Percentiles rank a stretch among this genome's conserved stretches.
These are phyloP conservation scores for Pterophyllum scalare DNA, from an alignment of 2,113 vertebrate genomes.

Conservation along the genomic window DNA sequence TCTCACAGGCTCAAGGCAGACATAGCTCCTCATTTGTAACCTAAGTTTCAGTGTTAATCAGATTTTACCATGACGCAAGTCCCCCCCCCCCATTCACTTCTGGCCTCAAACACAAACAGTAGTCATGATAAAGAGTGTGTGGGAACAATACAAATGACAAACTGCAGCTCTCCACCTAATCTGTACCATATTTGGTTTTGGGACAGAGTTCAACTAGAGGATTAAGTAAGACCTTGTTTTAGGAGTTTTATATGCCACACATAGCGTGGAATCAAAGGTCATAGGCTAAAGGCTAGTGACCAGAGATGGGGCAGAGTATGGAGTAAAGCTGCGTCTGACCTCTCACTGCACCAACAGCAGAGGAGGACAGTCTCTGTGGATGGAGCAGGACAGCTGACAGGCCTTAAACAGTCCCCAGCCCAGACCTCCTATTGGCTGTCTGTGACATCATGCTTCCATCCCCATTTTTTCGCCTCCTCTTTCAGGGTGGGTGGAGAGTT, in stretches of 20 bases:
- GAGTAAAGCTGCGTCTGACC: slow-evolving; percentile 26
- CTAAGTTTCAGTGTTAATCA: slow-evolving; percentile 48
- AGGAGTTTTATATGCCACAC: not conserved
- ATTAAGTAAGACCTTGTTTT: not conserved
- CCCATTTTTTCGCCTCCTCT: slow-evolving; percentile 71
- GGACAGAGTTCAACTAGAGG: slow-evolving; percentile 3
- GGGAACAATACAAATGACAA: slow-evolving; percentile 13
- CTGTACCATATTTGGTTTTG: slow-evolving; percentile 29
- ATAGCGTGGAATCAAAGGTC: slow-evolving; percentile 33
- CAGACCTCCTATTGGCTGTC: slow-evolving; percentile 74
- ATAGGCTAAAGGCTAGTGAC: slow-evolving; percentile 24
- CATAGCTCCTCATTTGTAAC: slow-evolving; percentile 30
- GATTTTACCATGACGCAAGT: slow-evolving; percentile 55
- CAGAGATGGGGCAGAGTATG: slow-evolving; percentile 16
- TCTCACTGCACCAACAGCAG: slow-evolving; percentile 29
- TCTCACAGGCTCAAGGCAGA: slow-evolving; percentile 31
- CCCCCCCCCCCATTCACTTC: slow-evolving; percentile 26
- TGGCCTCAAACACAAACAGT: slow-evolving; percentile 40
- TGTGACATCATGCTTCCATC: slow-evolving; percentile 84
- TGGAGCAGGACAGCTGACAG: slow-evolving; percentile 78
- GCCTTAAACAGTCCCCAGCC: slow-evolving; percentile 66
- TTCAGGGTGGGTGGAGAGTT: slow-evolving; percentile 62
- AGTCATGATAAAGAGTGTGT: slow-evolving; percentile 18
- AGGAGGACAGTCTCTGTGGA: slow-evolving; percentile 59
- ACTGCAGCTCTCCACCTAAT: slow-evolving; percentile 36